These are phyloP conservation scores for Buceros bicornis DNA, from an alignment of 2,797 vertebrate genomes.

Conservation along the genomic window DNA sequence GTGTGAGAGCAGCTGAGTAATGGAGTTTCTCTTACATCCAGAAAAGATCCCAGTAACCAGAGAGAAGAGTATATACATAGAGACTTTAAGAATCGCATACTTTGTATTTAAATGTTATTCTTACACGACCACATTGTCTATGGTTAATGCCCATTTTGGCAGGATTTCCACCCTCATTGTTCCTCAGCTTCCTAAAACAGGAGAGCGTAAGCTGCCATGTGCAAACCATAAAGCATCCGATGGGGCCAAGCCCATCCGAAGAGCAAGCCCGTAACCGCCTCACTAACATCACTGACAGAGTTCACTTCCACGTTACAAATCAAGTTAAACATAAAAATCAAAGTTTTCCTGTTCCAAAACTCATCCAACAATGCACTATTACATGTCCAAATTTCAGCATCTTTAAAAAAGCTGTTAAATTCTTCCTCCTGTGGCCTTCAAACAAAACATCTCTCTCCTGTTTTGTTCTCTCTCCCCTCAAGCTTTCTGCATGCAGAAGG, in stretches of 20 bases:
- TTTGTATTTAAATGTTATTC: not conserved
- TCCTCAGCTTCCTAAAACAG: slow-evolving; percentile 11
- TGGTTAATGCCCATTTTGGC: slow-evolving; percentile 15
- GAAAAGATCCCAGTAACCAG: not conserved
- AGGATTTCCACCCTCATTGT: not conserved
- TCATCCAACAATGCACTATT: not conserved
- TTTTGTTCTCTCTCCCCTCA: not conserved
- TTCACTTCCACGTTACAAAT: not conserved
- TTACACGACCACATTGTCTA: not conserved
- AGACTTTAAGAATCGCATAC: not conserved
- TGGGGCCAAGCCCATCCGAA: not conserved
- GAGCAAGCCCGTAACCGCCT: not conserved
- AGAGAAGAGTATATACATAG: not conserved
- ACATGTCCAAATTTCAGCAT: slow-evolving; percentile 1
- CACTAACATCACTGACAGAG: not conserved
- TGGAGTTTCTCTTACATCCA: fast-evolving
- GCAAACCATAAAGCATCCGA: slow-evolving; percentile 14
- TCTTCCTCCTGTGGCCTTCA: slow-evolving; percentile 10
- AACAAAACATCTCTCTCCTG: not conserved
- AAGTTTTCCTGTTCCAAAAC: slow-evolving; percentile 32
- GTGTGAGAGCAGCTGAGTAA: not conserved
- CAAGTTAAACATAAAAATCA: slow-evolving; percentile 32
- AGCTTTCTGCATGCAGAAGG: not conserved
- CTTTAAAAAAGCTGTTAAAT: not conserved
- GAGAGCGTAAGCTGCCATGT: not conserved